phyloP scores from a whole-genome alignment of 2,113 vertebrate genomes.

The Neofelis nebulosa region DNA sequence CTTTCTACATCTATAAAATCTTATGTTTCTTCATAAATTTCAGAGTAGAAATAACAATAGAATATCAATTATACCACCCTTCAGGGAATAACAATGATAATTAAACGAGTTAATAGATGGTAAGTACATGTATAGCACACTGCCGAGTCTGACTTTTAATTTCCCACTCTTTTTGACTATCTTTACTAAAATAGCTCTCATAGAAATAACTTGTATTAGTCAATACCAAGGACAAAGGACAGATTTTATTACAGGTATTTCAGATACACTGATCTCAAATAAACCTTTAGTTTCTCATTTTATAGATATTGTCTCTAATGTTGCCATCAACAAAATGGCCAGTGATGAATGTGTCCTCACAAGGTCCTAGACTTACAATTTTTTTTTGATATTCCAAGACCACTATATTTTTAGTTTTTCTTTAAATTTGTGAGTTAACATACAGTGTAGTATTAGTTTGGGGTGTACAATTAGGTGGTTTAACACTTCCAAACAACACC shows the following conservation, averaged over 20 bases:
- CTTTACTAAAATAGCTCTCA: constrained; percentile 28
- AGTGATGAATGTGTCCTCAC: neutral
- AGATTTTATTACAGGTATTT: neutral
- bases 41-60: neutral
- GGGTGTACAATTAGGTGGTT: neutral
- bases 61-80: neutral
- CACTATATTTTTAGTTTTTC: neutral
- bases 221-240: neutral
- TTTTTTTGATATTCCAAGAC: neutral
- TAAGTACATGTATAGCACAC: neutral
- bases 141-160: neutral
- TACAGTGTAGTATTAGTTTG: neutral
- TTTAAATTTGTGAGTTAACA: neutral
- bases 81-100: neutral
- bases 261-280: neutral
- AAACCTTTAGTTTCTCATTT: constrained; percentile 14
- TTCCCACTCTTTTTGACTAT: neutral
- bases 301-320: neutral
- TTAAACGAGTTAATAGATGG: neutral
- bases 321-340: neutral
- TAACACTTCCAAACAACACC: neutral
- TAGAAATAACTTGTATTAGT: neutral
- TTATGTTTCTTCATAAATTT: neutral
- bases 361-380: neutral
- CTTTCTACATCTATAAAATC: neutral